Conservation (phyloP, 2,113 vertebrate genomes). For the Irena cyanogastra region DNA sequence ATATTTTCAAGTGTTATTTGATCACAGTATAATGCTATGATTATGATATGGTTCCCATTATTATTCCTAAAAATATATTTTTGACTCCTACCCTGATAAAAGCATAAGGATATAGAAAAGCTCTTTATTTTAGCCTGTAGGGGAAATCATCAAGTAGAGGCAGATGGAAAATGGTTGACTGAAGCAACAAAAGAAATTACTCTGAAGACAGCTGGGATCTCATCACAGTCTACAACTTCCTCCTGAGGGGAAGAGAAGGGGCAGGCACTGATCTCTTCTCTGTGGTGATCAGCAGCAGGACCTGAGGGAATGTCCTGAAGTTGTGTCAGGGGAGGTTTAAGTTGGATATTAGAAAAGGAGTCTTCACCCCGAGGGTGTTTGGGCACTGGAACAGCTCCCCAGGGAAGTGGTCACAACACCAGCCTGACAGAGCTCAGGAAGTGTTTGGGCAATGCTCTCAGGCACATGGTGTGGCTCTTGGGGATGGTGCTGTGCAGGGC, state of each 20-base stretch:
- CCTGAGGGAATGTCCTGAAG: not conserved
- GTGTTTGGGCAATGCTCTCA: rapidly evolving
- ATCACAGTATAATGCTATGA: not conserved
- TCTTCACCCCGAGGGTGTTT: rapidly evolving
- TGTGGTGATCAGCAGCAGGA: not conserved
- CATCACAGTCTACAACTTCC: not conserved
- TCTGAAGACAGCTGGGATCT: not conserved
- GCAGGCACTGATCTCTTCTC: not conserved
- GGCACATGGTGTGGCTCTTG: rapidly evolving
- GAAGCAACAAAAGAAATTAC: not conserved
- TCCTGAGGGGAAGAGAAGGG: rapidly evolving
- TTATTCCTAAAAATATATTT: not conserved
- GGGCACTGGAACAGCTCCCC: not conserved
- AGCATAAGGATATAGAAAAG: not conserved
- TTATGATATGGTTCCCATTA: not conserved
- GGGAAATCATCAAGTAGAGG: not conserved
- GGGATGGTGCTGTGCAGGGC: not conserved
- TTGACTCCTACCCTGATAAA: not conserved
- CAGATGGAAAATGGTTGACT: not conserved
- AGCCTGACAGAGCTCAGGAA: not conserved
- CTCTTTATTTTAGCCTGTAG: not conserved
- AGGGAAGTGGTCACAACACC: not conserved
- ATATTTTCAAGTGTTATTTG: not conserved
- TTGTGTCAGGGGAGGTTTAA: not conserved
- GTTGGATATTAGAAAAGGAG: not conserved